Base-by-base conservation (phyloP, 2,888 invertebrate genomes). In the Pandemis cinnamomeana region DNA sequence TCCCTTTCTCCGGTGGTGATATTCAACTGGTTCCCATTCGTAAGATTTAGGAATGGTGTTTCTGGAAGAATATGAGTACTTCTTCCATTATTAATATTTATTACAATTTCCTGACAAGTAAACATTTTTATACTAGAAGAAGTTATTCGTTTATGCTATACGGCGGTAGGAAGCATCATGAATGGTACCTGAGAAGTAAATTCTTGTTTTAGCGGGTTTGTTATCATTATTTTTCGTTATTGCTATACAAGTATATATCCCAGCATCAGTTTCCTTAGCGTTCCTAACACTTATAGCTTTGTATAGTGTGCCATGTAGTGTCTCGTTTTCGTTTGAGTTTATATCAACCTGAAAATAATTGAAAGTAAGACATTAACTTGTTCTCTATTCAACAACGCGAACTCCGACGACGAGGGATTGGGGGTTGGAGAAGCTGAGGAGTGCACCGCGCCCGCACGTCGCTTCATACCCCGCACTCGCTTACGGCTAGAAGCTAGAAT, bases 211-310 rank as follows among this genome's bases (percentile, higher is more conserved):
- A 7, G 6, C n/a, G 1, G 13, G 41, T 8, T 55, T 41, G 61
- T 78, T 78, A 1, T 75, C 53, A 0, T 78, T 80, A 71, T 81
- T 82, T 15, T 78, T 83, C 71, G 85, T 88, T 46, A 74, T 81
- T 2, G 89, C 83, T 8, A 80, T 71, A 71, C 93, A 93, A 0
- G 53, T 80, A 76, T 92, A 93, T 0, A 0, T 46, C 0, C 92
- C 92, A 5, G 71, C 83, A 69, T 91, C 85, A 11, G 82, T 78
- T 63, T 77, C 78, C 0, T 83, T 85, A 0, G 91, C 91, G 71
- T 91, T 88, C 1, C 60, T 48, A 44, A 93, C 79, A 41, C 83
- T 89, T 61, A 92, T 82, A 69, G 82, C 85, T 20, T 81, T 84
- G 69, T 86, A 92, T 36, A 90, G 77, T 20, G 78, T 79, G 7